A percentile compares a stretch with the other conserved stretches of the same genome.
phyloP scores from a whole-genome alignment of 2,113 vertebrate genomes.

The Misgurnus mizolepis region DNA sequence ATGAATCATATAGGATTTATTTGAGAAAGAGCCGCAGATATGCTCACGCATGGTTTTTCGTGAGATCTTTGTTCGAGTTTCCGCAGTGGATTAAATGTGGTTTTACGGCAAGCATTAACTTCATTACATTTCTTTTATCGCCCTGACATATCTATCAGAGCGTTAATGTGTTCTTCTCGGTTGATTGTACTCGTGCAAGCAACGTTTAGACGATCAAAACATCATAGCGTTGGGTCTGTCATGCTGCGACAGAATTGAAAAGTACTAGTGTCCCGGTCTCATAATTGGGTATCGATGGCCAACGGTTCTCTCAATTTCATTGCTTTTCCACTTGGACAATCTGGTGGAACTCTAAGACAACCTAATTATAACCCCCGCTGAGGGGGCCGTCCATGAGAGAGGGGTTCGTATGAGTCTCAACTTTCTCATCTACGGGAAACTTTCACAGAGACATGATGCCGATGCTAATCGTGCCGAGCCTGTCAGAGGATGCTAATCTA shows the following conservation, averaged over 20 bases:
- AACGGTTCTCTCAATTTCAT: slow-evolving; percentile 69
- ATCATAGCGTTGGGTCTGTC: slow-evolving; percentile 34
- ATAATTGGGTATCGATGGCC: slow-evolving; percentile 77
- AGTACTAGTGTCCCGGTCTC: slow-evolving; percentile 54
- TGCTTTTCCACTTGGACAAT: slow-evolving; percentile 71
- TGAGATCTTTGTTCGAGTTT: background rate
- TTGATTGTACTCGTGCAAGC: slow-evolving; percentile 31
- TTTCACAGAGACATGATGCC: slow-evolving; percentile 46
- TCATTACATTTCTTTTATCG: slow-evolving; percentile 37
- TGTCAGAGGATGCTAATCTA: background rate
- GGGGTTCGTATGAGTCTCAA: slow-evolving; percentile 41
- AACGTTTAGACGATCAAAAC: slow-evolving; percentile 28
- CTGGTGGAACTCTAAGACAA: slow-evolving; percentile 69
- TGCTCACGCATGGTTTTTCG: background rate
- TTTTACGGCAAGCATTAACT: slow-evolving; percentile 33
- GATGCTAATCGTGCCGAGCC: slow-evolving; percentile 34
- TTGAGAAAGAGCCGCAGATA: background rate
- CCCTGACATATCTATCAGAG: slow-evolving; percentile 27
- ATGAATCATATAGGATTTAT: background rate
- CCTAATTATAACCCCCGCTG: slow-evolving; percentile 74
- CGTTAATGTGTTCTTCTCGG: slow-evolving; percentile 32
- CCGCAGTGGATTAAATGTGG: slow-evolving; percentile 19
- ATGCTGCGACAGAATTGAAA: slow-evolving; percentile 51
- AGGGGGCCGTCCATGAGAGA: slow-evolving; percentile 58
- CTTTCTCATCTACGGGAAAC: slow-evolving; percentile 59